Conservation (phyloP, 2,113 vertebrate species). For the Ctenodactylus gundi region DNA sequence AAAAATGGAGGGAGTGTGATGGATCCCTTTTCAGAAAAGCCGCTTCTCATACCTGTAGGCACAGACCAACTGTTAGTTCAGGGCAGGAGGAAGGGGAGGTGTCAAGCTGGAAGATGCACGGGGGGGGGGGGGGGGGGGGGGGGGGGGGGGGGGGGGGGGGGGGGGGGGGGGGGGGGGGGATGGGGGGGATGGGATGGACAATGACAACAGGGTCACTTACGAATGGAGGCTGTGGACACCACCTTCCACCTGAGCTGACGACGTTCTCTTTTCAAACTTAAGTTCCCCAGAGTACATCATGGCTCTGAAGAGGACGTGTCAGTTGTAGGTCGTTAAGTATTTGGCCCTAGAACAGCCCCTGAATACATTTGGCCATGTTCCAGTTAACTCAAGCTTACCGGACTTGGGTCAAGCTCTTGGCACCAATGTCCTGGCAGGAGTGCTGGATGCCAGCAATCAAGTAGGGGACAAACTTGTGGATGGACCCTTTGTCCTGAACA, state of each 20-base stretch:
- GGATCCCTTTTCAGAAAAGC: conserved; percentile 89
- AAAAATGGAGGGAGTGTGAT: conserved; percentile 58
- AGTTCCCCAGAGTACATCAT: conserved; percentile 99
- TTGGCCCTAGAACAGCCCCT: not conserved
- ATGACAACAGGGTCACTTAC: conserved; percentile 87
- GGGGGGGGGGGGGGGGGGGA: too few relatives aligned
- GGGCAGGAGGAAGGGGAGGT: not conserved
- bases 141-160: too few relatives aligned
- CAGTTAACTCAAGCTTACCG: conserved; percentile 83
- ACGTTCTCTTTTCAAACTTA: conserved; percentile 97
- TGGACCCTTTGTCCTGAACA: conserved; percentile 98
- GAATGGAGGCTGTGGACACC: conserved; percentile 97
- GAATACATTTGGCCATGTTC: not conserved
- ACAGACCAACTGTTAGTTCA: conserved; percentile 38
- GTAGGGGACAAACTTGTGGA: conserved; percentile 98
- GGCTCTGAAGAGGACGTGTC: conserved; percentile 83
- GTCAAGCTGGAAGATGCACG: too few relatives aligned
- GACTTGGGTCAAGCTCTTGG: conserved; percentile 96
- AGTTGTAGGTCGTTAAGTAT: not conserved
- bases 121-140: too few relatives aligned
- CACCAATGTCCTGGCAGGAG: conserved; percentile 97
- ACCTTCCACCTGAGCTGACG: conserved; percentile 96
- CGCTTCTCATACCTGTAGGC: conserved; percentile 94
- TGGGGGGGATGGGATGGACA: too few relatives aligned
- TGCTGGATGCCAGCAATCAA: conserved; percentile 97